Conservation (phyloP, 1,140 invertebrate species). For the Bombus fervidus region DNA sequence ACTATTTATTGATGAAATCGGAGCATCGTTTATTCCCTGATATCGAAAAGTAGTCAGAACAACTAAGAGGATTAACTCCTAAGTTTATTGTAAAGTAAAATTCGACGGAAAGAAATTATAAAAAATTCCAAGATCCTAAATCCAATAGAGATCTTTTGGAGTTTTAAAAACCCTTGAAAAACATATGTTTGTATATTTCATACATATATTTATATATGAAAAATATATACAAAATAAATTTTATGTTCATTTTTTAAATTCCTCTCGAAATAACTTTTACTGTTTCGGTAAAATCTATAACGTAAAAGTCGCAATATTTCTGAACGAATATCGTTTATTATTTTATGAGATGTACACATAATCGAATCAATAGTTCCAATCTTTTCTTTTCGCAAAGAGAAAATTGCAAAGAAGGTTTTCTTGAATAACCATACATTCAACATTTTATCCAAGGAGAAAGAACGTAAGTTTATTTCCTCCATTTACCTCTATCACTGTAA, state of each 20-base stretch:
- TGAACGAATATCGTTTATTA: not conserved
- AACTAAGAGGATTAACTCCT: not conserved
- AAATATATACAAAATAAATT: not conserved
- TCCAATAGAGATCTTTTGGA: not conserved
- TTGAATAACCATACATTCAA: not conserved
- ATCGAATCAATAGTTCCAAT: not conserved
- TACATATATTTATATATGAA: not conserved
- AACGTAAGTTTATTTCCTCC: slow-evolving; percentile 20
- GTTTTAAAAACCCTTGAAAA: not conserved
- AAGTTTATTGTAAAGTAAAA: not conserved
- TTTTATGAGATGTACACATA: not conserved
- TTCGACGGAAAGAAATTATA: not conserved
- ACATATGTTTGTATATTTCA: too few species aligned
- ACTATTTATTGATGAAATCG: not conserved
- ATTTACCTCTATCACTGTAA: slow-evolving; percentile 31
- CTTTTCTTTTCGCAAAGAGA: not conserved
- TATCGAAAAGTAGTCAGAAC: not conserved
- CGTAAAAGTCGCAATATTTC: not conserved
- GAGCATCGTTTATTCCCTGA: not conserved
- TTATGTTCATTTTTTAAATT: not conserved
- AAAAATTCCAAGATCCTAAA: not conserved
- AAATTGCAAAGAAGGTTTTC: not conserved
- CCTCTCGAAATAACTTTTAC: not conserved
- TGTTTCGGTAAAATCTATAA: not conserved
- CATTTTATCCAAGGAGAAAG: not conserved